Evolutionary conservation across 2,797 vertebrate species (phyloP).

Genomic region (Moxostoma hubbsi): DNA sequence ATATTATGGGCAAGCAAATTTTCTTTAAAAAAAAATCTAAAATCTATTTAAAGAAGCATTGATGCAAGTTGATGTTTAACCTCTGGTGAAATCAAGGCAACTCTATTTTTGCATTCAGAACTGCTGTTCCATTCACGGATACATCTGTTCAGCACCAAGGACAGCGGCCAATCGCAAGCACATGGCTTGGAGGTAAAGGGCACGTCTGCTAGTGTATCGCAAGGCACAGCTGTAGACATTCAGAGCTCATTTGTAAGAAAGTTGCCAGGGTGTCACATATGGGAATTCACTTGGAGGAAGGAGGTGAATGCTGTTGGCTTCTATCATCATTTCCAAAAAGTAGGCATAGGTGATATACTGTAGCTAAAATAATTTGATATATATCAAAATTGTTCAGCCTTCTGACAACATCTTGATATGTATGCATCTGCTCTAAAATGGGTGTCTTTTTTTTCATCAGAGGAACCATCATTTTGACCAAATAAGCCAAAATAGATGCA

Average conservation of each 20-base stretch:
- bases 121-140: conserved; percentile 1
- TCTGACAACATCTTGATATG: too few species aligned
- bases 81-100: neutral
- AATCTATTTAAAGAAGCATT: neutral
- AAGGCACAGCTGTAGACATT: conserved; percentile 20
- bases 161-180: conserved; percentile 2
- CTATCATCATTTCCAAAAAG: neutral
- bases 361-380: too few species aligned
- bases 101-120: conserved; percentile 7
- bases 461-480: too few species aligned
- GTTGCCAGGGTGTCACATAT: neutral
- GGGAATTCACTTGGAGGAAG: neutral
- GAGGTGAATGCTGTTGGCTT: neutral
- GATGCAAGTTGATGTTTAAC: conserved; percentile 13
- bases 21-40: neutral
- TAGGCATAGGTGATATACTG: too few species aligned
- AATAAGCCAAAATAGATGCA: too few species aligned
- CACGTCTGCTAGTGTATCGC: conserved; percentile 1
- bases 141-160: conserved; percentile 26
- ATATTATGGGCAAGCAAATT: neutral
- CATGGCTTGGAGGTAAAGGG: neutral
- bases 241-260: conserved; percentile 22
- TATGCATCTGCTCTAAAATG: too few species aligned
- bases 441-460: too few species aligned
- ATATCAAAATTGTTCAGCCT: too few species aligned